Percentiles rank a stretch among this genome's conserved stretches.
Conservation (phyloP, 2,888 invertebrate genomes). For the Acleris holmiana region DNA sequence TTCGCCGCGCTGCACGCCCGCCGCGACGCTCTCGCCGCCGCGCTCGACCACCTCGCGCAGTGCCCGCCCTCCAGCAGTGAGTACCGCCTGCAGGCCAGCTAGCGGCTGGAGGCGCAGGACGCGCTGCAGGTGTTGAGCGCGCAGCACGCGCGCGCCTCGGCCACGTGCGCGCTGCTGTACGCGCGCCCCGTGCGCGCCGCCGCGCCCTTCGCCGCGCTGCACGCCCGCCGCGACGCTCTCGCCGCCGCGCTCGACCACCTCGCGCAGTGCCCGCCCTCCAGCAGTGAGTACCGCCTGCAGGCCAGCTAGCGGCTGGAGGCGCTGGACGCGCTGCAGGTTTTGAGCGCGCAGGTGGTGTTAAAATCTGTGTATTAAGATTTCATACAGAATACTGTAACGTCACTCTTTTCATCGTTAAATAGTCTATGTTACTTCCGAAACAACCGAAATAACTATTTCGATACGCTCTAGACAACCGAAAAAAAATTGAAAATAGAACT, state of each 20-base stretch:
- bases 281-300: constrained; percentile 60
- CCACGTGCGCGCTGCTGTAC: constrained; percentile 91
- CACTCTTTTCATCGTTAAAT: too few species aligned
- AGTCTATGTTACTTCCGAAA: too few species aligned
- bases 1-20: constrained; percentile 80
- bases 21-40: constrained; percentile 76
- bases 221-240: constrained; percentile 74
- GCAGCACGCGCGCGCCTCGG: constrained; percentile 90
- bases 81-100: constrained; percentile 85
- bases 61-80: constrained; percentile 66
- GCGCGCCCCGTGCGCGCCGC: constrained; percentile 67
- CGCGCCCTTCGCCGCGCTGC: constrained; percentile 72
- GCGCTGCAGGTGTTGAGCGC: constrained; percentile 89
- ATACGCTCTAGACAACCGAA: too few species aligned
- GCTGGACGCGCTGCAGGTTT: too few species aligned
- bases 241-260: constrained; percentile 86
- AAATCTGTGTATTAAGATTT: too few species aligned
- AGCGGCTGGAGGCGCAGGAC: constrained; percentile 89
- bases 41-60: constrained; percentile 86
- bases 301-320: too few species aligned
- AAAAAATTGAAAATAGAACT: too few species aligned
- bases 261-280: constrained; percentile 75
- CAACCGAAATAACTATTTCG: too few species aligned
- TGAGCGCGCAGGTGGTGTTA: too few species aligned
- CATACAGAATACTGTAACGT: too few species aligned